Evolutionary conservation across 2,797 vertebrate genomes (phyloP).

Genomic region (Toxotes lorentzi): DNA sequence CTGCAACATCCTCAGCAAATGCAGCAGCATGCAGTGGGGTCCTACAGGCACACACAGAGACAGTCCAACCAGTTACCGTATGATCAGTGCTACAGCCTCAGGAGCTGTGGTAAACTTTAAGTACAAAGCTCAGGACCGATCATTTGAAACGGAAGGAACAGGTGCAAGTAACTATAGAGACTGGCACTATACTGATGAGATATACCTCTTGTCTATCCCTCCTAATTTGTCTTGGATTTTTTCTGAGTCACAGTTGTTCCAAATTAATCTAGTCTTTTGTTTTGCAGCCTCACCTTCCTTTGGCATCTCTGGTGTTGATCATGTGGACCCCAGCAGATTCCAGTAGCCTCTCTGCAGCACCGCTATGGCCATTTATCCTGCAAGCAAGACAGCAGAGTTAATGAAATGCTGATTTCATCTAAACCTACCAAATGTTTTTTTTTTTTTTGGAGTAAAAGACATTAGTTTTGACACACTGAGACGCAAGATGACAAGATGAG

Average conservation of each 20-base stretch:
- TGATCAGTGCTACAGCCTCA: slow-evolving; percentile 30
- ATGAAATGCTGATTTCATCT: neutral
- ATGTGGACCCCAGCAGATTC: slow-evolving; percentile 90
- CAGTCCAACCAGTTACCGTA: neutral
- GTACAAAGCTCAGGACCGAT: neutral
- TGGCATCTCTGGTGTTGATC: slow-evolving; percentile 97
- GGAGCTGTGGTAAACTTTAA: neutral
- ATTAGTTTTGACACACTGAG: neutral
- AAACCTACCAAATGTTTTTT: neutral
- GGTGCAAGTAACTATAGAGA: neutral
- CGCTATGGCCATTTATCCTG: slow-evolving; percentile 96
- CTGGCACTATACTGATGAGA: neutral
- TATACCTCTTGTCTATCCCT: neutral
- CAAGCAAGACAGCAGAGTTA: neutral
- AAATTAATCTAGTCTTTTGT: no score
- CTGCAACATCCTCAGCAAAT: slow-evolving; percentile 92
- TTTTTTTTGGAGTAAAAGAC: neutral
- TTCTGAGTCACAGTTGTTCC: neutral
- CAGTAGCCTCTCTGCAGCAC: slow-evolving; percentile 93
- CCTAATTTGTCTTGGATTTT: neutral
- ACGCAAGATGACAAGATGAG: neutral
- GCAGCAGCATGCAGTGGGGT: slow-evolving; percentile 97
- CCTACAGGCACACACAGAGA: slow-evolving; percentile 76
- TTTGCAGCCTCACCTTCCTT: slow-evolving; percentile 91
- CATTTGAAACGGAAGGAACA: neutral